Base-by-base conservation (phyloP, 2,113 vertebrate genomes). In the Cinclus mexicanus region DNA sequence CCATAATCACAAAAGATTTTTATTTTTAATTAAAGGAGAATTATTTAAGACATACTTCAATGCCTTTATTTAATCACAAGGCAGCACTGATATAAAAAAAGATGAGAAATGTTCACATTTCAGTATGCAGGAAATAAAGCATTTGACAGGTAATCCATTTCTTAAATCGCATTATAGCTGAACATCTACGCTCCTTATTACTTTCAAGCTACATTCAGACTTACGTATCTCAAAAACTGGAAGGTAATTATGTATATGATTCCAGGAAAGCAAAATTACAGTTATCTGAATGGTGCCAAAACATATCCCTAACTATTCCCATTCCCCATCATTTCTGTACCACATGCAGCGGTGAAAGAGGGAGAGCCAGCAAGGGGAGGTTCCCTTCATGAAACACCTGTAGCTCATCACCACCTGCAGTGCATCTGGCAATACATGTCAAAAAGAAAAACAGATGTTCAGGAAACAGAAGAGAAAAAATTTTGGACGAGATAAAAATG, bases 251-350 rank as follows among this genome's bases (percentile, higher is more conserved):
- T 20, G 16, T 59, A 46, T 65, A 28, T 33, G 41, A 63, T 69
- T 92, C 72, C 76, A 95, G 47, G 35, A 94, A 90, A 74, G 42
- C 47, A 69, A 86, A 94, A 94, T 24, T 42, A 55, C 23, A 35
- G 28, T 64, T 56, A 70, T 14, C 39, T 70, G 31, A 53, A 74
- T 1, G 0, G 8, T 47, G 39, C 55, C 83, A 86, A 83, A 92
- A 69, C 20, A 29, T 22, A 72, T 15, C 33, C 21, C n/a, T 56
- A 78, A 78, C 22, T 80, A 70, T 19, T 76, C 14, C 26, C 37
- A 61, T 41, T 87, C 14, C 15, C 41, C 49, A 25, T 28, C 22
- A 44, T 67, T 67, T 86, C 49, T 61, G 19, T 42, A 69, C 16
- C 31, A 69, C 12, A 0, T 3, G 1, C 28, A 83, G 46, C 42